Evolutionary conservation across 2,888 invertebrate species (phyloP).

Genomic region (Chaitophorus viminalis): DNA sequence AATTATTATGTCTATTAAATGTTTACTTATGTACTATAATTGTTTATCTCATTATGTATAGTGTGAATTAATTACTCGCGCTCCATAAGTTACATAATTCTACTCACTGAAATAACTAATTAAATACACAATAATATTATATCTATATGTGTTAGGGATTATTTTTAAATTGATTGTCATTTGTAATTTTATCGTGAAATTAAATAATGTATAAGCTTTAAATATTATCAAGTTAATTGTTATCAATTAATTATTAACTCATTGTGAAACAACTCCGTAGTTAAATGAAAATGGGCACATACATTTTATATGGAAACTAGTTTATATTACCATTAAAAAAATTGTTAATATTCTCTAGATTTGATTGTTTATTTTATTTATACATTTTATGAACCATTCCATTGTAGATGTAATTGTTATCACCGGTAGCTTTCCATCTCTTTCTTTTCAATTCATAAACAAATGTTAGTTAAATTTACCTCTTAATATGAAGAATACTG

Average conservation of each 20-base stretch:
- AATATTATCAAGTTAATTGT: constrained; percentile 20
- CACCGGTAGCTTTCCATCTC: background rate
- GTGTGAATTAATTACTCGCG: constrained; percentile 2
- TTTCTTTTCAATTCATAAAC: background rate
- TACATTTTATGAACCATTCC: constrained; percentile 11
- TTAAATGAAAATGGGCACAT: background rate
- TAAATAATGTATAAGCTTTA: background rate
- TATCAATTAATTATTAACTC: background rate
- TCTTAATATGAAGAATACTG: no score
- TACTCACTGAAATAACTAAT: background rate
- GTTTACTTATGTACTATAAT: constrained; percentile 1
- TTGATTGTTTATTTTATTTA: background rate
- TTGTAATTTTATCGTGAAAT: constrained; percentile 16
- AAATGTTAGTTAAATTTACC: no score
- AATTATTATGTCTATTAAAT: constrained; percentile 19
- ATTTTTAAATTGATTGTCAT: background rate
- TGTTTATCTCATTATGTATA: constrained; percentile 37
- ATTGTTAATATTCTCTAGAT: background rate
- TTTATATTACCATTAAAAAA: background rate
- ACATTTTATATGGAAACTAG: background rate
- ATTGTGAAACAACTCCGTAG: background rate
- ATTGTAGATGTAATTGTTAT: constrained; percentile 20
- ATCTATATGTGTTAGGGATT: background rate
- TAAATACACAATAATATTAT: background rate
- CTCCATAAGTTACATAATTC: background rate